Conservation (phyloP, 2,888 invertebrate genomes). For the Ochropacha duplaris region DNA sequence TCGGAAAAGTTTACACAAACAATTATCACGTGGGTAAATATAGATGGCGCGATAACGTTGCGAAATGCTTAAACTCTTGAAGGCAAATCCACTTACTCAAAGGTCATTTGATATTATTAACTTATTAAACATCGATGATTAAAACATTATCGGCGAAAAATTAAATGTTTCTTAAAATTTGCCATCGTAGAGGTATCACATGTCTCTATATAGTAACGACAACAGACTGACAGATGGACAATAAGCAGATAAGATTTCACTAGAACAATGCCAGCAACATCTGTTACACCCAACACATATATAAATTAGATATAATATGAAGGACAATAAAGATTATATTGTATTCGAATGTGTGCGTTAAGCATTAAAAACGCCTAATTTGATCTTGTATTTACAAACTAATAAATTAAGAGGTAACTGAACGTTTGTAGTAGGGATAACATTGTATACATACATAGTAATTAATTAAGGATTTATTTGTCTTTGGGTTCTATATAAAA, state of each 20-base stretch:
- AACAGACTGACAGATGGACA: conserved; percentile 55
- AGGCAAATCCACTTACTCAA: conserved; percentile 32
- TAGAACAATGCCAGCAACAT: conserved; percentile 58
- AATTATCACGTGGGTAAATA: conserved; percentile 47
- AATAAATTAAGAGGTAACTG: not conserved
- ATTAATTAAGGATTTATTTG: not conserved
- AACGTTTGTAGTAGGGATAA: not conserved
- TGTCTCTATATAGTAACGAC: conserved; percentile 30
- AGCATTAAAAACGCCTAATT: not conserved
- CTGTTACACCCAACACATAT: conserved; percentile 34
- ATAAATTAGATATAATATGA: not conserved
- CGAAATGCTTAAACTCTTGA: conserved; percentile 20
- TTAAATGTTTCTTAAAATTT: conserved; percentile 4
- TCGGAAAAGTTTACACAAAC: conserved; percentile 22
- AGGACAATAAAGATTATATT: not conserved
- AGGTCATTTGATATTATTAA: conserved; percentile 25
- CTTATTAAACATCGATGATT: not conserved
- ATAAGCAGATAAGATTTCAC: conserved; percentile 66
- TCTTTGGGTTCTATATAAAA: too few relatives aligned
- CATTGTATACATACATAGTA: too few relatives aligned
- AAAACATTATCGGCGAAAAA: conserved; percentile 7
- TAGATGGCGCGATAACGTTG: conserved; percentile 26
- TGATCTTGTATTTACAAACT: not conserved
- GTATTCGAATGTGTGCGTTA: not conserved
- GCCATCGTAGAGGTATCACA: conserved; percentile 28